These are phyloP conservation scores for Leptestheria dahalacensis DNA, from an alignment of 1,140 invertebrate species.

Conservation along the genomic window DNA sequence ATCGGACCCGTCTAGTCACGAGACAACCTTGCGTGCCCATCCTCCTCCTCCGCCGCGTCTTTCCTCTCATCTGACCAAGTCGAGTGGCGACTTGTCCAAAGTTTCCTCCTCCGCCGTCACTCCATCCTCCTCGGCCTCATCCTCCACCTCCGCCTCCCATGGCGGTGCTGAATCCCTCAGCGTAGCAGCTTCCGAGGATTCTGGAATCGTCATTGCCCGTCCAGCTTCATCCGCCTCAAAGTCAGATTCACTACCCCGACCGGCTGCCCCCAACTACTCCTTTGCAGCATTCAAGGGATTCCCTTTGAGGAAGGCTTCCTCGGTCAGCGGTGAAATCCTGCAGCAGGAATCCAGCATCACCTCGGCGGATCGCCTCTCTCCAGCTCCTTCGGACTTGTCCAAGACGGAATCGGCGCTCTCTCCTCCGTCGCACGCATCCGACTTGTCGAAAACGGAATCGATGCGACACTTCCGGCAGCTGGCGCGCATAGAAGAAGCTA, in stretches of 20 bases:
- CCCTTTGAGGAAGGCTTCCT: slow-evolving; percentile 21
- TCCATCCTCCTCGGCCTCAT: slow-evolving; percentile 9
- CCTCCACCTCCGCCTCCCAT: slow-evolving; percentile 15
- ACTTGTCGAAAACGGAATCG: slow-evolving; percentile 27
- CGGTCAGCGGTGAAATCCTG: not conserved
- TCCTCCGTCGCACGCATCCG: slow-evolving; percentile 24
- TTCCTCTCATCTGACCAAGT: slow-evolving; percentile 14
- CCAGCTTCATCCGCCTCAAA: slow-evolving; percentile 25
- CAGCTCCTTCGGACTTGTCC: slow-evolving; percentile 26
- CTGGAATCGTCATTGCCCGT: slow-evolving; percentile 22
- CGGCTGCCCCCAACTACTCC: slow-evolving; percentile 20
- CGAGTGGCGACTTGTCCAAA: not conserved
- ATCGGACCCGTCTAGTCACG: slow-evolving; percentile 20
- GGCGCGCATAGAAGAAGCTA: slow-evolving; percentile 22
- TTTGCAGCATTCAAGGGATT: slow-evolving; percentile 22
- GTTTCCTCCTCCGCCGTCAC: slow-evolving; percentile 9
- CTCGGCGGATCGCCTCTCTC: slow-evolving; percentile 19
- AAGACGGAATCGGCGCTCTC: slow-evolving; percentile 28
- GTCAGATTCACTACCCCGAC: slow-evolving; percentile 21
- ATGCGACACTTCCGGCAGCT: slow-evolving; percentile 23
- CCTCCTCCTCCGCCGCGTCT: slow-evolving; percentile 15
- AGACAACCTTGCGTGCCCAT: slow-evolving; percentile 10
- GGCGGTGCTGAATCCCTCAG: slow-evolving; percentile 19
- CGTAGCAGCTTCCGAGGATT: slow-evolving; percentile 20
- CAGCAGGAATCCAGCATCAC: not conserved